Evolutionary conservation across 2,113 vertebrate species (phyloP).

Genomic region (Seriola aureovittata): DNA sequence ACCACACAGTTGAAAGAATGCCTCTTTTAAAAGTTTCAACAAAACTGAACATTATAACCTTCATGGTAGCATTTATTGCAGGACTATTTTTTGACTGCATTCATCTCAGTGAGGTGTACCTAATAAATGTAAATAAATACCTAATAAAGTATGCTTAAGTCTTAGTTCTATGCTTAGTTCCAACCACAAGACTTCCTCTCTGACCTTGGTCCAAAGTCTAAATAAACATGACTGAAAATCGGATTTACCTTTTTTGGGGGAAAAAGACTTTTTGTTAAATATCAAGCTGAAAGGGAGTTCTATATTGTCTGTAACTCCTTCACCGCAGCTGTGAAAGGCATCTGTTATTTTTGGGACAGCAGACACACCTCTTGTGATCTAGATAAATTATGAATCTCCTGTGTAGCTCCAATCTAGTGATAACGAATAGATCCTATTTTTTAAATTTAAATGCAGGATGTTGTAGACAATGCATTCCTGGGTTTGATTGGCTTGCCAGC

Average conservation of each 20-base stretch:
- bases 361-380: constrained; percentile 13
- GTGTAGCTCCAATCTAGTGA: background rate
- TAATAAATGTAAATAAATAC: background rate
- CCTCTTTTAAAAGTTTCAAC: background rate
- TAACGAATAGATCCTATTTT: constrained; percentile 9
- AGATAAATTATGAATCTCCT: constrained; percentile 11
- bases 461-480: constrained; percentile 55
- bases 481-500: background rate
- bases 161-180: background rate
- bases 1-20: background rate
- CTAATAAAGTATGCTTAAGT: no score
- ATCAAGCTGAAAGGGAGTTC: background rate
- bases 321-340: background rate
- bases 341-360: constrained; percentile 5
- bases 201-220: no score
- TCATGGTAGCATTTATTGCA: background rate
- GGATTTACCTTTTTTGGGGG: background rate
- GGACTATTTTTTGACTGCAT: background rate
- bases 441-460: constrained; percentile 44
- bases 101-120: background rate
- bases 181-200: background rate
- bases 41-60: background rate
- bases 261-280: background rate
- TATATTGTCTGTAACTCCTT: background rate
- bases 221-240: background rate